These are phyloP conservation scores for Agapornis roseicollis DNA, from an alignment of 2,113 vertebrate species.

Conservation along the genomic window DNA sequence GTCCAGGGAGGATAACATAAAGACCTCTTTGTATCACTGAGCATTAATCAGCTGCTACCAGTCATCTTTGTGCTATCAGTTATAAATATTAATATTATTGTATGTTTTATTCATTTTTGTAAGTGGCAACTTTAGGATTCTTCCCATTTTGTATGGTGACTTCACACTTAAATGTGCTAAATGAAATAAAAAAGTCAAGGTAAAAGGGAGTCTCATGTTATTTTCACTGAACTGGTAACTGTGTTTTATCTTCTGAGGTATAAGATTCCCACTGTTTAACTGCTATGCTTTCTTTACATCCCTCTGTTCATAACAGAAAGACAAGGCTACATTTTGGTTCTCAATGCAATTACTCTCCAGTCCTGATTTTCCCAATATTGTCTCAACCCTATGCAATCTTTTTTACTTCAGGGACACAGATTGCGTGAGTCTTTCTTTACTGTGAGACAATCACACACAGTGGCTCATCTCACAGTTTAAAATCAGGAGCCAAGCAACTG, in stretches of 20 bases:
- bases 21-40: not conserved
- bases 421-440: not conserved
- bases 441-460: not conserved
- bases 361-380: not conserved
- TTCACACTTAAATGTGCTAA: not conserved
- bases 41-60: not conserved
- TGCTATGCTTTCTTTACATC: not conserved
- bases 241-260: not conserved
- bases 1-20: not conserved
- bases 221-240: not conserved
- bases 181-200: not conserved
- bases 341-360: not conserved
- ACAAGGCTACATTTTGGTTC: not conserved
- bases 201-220: not conserved
- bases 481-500: not conserved
- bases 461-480: not conserved
- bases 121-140: not conserved
- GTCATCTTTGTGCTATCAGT: not conserved
- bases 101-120: conserved; percentile 23
- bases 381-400: accelerated
- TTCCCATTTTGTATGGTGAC: not conserved
- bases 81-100: conserved; percentile 35
- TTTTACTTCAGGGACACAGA: not conserved
- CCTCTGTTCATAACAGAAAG: not conserved
- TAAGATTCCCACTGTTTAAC: not conserved